A percentile compares a stretch with the other conserved stretches of the same genome.
Conservation (phyloP, 2,797 vertebrate species). For the Picus viridis region DNA sequence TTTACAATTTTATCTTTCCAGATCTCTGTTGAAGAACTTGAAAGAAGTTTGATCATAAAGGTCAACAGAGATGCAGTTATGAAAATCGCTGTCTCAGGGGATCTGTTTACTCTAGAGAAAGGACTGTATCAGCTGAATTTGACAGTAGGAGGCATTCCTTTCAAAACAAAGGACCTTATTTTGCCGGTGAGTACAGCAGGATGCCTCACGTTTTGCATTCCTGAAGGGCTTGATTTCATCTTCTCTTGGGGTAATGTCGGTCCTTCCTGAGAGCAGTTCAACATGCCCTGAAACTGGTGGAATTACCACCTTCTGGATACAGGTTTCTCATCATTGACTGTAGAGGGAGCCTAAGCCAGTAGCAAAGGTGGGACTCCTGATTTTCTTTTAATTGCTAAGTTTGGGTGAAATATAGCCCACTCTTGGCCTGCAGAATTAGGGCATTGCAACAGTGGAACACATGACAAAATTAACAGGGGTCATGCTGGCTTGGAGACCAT, state of each 20-base stretch:
- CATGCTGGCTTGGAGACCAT: background rate
- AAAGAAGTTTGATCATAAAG: constrained; percentile 91
- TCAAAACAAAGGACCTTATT: constrained; percentile 87
- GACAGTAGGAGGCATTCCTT: constrained; percentile 94
- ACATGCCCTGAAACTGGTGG: background rate
- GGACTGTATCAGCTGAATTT: constrained; percentile 95
- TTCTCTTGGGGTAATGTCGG: background rate
- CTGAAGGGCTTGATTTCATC: background rate
- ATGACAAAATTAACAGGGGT: background rate
- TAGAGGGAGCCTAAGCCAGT: background rate
- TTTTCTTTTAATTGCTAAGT: background rate
- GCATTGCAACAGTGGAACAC: background rate
- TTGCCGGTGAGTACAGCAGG: constrained; percentile 82
- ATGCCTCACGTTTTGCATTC: background rate
- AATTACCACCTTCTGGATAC: background rate
- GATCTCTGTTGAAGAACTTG: constrained; percentile 96
- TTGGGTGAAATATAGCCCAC: background rate
- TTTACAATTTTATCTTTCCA: constrained; percentile 57
- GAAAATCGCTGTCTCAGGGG: constrained; percentile 94
- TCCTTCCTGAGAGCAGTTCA: constrained; percentile 1
- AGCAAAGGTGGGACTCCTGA: background rate
- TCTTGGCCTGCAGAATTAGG: background rate
- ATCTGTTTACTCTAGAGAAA: constrained; percentile 89
- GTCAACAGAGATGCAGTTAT: constrained; percentile 96
- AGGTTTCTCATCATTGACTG: background rate